Conservation (phyloP, 2,888 invertebrate genomes). For the Spisula subtruncata region DNA sequence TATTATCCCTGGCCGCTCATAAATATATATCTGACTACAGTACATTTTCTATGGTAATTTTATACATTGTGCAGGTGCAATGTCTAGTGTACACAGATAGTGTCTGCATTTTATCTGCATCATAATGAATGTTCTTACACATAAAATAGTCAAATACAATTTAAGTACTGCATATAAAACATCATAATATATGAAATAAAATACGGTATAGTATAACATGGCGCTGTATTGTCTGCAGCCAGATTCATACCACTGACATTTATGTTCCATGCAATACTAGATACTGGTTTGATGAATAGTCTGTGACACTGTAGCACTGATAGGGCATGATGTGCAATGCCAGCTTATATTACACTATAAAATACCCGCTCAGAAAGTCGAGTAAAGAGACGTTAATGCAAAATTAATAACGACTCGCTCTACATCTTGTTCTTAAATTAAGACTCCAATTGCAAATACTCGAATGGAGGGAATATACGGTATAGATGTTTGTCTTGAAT, state of each 20-base stretch:
- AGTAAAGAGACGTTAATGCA: no score
- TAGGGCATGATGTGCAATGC: not conserved
- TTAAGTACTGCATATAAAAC: not conserved
- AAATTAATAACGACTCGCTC: no score
- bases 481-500: no score
- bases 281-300: not conserved
- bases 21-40: no score
- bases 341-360: no score
- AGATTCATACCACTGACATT: not conserved
- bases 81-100: not conserved
- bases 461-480: no score
- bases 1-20: no score
- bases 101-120: not conserved
- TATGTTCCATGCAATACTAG: not conserved
- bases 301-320: not conserved
- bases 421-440: no score
- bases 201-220: not conserved
- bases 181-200: not conserved
- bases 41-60: not conserved
- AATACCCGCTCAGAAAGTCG: no score
- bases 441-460: no score
- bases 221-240: not conserved
- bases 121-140: not conserved
- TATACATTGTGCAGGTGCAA: not conserved
- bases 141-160: not conserved